Conservation (phyloP, 2,888 invertebrate species). For the Chrysolina oricalcia region DNA sequence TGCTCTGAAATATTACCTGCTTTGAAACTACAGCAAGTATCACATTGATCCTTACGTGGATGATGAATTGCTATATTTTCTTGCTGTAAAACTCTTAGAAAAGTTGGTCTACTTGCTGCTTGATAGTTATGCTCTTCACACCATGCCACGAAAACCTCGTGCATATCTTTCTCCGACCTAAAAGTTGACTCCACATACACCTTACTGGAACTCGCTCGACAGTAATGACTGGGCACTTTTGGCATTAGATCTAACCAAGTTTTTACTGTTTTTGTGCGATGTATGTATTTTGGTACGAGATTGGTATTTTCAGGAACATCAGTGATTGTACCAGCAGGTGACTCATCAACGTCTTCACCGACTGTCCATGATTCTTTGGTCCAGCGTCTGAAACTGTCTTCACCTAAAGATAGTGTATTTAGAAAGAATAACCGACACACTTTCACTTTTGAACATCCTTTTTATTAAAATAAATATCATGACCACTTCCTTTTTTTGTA, state of each 20-base stretch:
- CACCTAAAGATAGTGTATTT: slow-evolving; percentile 19
- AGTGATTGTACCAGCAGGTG: neutral
- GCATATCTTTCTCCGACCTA: slow-evolving; percentile 23
- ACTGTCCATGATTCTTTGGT: slow-evolving; percentile 15
- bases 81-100: slow-evolving; percentile 22
- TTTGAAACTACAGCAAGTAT: slow-evolving; percentile 28
- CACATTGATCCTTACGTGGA: slow-evolving; percentile 33
- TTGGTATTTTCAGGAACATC: neutral
- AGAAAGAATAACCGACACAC: slow-evolving; percentile 24
- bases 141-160: neutral
- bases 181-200: slow-evolving; percentile 20
- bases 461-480: slow-evolving; percentile 22
- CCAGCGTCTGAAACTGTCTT: slow-evolving; percentile 23
- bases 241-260: slow-evolving; percentile 10
- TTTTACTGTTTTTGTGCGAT: slow-evolving; percentile 18
- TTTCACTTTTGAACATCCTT: slow-evolving; percentile 20
- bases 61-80: slow-evolving; percentile 32
- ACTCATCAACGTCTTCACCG: neutral
- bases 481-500: slow-evolving; percentile 3
- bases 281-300: slow-evolving; percentile 1
- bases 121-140: slow-evolving; percentile 1
- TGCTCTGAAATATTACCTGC: slow-evolving; percentile 24
- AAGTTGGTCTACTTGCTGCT: slow-evolving; percentile 1
- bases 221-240: slow-evolving; percentile 34
- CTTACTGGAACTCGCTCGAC: slow-evolving; percentile 25